A percentile compares a stretch with the other conserved stretches of the same genome.
Conservation (phyloP, 2,888 invertebrate genomes). For the Chymomyza fuscimana region DNA sequence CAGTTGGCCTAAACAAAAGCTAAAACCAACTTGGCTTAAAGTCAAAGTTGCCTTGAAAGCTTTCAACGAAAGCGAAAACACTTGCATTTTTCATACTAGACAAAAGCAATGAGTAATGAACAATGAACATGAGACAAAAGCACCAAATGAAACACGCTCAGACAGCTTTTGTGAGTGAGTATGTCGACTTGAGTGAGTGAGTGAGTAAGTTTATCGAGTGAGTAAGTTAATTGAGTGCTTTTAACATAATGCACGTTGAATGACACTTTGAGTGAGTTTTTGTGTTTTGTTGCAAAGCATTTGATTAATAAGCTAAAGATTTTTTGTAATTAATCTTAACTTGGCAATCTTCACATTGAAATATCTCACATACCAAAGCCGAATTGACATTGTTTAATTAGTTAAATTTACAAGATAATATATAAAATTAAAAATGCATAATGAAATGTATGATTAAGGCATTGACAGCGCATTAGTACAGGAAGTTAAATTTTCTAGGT, state of each 20-base stretch:
- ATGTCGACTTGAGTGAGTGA: conserved; percentile 30
- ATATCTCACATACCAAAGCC: conserved; percentile 31
- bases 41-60: conserved; percentile 66
- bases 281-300: conserved; percentile 39
- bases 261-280: conserved; percentile 57
- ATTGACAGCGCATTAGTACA: conserved; percentile 52
- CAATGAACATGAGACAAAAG: neutral
- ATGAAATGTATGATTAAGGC: conserved; percentile 46
- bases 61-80: conserved; percentile 76
- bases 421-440: neutral
- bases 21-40: conserved; percentile 19
- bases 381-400: conserved; percentile 60
- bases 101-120: conserved; percentile 6
- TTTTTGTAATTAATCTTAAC: conserved; percentile 59
- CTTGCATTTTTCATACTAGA: conserved; percentile 64
- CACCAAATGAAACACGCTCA: neutral
- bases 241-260: conserved; percentile 49
- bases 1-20: conserved; percentile 24
- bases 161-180: conserved; percentile 5
- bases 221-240: neutral
- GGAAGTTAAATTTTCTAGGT: conserved; percentile 36
- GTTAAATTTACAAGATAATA: conserved; percentile 1
- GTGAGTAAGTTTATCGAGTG: conserved; percentile 34
- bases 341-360: conserved; percentile 43
- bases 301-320: conserved; percentile 65